Evolutionary conservation across 30 jellyfish, hydroid and myxozoan genomes (phyloP).

Genomic region (Thelohanellus kitauei): DNA sequence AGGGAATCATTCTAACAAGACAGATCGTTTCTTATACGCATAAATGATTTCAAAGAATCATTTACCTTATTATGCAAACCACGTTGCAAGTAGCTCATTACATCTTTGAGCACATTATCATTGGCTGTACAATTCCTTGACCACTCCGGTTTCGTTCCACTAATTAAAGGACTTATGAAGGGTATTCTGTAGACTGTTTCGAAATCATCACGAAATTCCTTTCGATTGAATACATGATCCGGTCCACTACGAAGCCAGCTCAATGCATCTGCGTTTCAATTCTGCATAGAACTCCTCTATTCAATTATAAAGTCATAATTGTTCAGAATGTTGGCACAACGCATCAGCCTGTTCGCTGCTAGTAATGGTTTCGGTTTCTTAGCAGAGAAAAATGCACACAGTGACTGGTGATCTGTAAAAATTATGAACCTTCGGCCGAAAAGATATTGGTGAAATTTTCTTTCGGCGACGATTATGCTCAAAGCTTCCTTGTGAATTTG

Average conservation of each 20-base stretch:
- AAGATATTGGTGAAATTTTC: slow-evolving; percentile 4
- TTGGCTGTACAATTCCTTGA: no score
- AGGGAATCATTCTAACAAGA: no score
- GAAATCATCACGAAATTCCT: slow-evolving; percentile 2
- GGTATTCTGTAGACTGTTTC: neutral
- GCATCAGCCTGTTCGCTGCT: slow-evolving; percentile 8
- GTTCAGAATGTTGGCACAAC: slow-evolving; percentile 11
- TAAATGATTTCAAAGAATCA: no score
- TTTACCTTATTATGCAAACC: no score
- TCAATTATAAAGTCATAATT: slow-evolving; percentile 5
- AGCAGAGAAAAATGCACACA: slow-evolving; percentile 8
- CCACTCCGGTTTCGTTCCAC: no score
- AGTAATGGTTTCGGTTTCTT: slow-evolving; percentile 2
- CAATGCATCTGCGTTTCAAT: slow-evolving; percentile 14
- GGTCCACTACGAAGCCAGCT: no score
- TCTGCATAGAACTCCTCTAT: slow-evolving; percentile 6
- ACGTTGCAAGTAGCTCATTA: no score
- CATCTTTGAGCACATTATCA: no score
- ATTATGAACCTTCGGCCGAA: slow-evolving; percentile 11
- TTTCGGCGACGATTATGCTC: slow-evolving; percentile 1
- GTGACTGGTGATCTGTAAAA: slow-evolving; percentile 11
- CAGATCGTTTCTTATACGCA: no score
- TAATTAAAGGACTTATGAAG: no score
- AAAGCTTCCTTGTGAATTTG: slow-evolving; percentile 11
- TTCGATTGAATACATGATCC: no score